Conservation (phyloP, 1,140 invertebrate species). For the Drosophila ambigua region DNA sequence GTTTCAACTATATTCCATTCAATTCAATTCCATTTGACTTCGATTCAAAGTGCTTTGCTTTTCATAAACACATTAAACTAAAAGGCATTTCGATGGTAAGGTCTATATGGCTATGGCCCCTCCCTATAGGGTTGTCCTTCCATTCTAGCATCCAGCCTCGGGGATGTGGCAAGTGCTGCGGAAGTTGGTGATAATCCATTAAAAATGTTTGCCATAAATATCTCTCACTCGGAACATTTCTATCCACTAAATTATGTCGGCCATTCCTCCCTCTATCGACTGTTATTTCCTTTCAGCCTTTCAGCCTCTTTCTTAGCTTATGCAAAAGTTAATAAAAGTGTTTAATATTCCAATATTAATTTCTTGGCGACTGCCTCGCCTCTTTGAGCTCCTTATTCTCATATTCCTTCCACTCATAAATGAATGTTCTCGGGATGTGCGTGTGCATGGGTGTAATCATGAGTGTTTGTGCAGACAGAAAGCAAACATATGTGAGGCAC, state of each 20-base stretch:
- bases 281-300: background rate
- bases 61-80: conserved; percentile 83
- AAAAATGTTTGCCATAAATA: conserved; percentile 62
- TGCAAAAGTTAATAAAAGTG: conserved; percentile 47
- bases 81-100: conserved; percentile 70
- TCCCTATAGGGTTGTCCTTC: too few relatives aligned
- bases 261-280: background rate
- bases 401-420: too few relatives aligned
- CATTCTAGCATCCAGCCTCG: too few relatives aligned
- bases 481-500: conserved; percentile 52
- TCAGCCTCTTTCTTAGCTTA: conserved; percentile 27
- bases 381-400: conserved; percentile 8
- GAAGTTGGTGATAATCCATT: conserved; percentile 61
- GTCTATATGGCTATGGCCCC: too few relatives aligned
- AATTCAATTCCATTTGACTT: conserved; percentile 26
- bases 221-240: conserved; percentile 23
- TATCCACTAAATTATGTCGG: conserved; percentile 7
- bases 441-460: conserved; percentile 8
- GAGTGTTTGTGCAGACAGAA: conserved; percentile 67
- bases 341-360: conserved; percentile 37
- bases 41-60: conserved; percentile 54
- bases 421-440: too few relatives aligned
- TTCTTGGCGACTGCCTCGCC: background rate
- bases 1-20: conserved; percentile 56
- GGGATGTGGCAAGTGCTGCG: conserved; percentile 22